A percentile compares a stretch with the other conserved stretches of the same genome.
phyloP scores from a whole-genome alignment of 2,888 invertebrate genomes.

The Pristionchus maxplancki region DNA sequence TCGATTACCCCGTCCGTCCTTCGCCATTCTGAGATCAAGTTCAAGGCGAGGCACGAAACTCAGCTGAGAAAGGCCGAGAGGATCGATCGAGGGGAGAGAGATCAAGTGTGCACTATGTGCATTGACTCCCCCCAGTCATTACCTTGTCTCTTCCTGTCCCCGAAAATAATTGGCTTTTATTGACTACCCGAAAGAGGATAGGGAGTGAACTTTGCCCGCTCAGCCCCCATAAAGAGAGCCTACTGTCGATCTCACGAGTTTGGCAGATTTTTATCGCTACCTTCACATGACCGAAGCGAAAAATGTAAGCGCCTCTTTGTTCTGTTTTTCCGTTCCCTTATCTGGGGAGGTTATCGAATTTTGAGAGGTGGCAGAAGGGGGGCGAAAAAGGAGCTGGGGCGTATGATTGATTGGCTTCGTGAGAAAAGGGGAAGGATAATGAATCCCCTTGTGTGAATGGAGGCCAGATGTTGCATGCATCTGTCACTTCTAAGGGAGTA shows the following conservation, averaged over 20 bases:
- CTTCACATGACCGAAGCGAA: background rate
- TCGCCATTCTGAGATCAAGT: slow-evolving; percentile 27
- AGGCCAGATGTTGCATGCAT: slow-evolving; percentile 42
- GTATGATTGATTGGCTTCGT: slow-evolving; percentile 29
- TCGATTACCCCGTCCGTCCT: slow-evolving; percentile 32
- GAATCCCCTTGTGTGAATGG: slow-evolving; percentile 14
- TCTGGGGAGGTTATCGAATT: background rate
- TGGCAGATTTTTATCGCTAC: background rate
- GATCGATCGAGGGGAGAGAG: background rate
- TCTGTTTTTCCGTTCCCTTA: background rate
- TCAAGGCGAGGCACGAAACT: background rate
- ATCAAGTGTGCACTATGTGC: slow-evolving; percentile 40
- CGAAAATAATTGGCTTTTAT: slow-evolving; percentile 38
- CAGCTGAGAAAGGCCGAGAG: slow-evolving; percentile 28
- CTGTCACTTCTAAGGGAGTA: background rate
- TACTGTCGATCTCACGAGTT: slow-evolving; percentile 32
- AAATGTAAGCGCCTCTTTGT: background rate
- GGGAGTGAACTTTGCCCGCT: background rate
- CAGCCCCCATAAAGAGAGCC: background rate
- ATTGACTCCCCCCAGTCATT: slow-evolving; percentile 25
- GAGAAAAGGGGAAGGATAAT: background rate
- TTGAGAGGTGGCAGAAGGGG: slow-evolving; percentile 9
- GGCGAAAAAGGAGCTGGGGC: background rate
- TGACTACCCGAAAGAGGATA: background rate
- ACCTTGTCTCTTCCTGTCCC: background rate